Conservation (phyloP, 2,888 invertebrate genomes). For the Octodonta nipae region DNA sequence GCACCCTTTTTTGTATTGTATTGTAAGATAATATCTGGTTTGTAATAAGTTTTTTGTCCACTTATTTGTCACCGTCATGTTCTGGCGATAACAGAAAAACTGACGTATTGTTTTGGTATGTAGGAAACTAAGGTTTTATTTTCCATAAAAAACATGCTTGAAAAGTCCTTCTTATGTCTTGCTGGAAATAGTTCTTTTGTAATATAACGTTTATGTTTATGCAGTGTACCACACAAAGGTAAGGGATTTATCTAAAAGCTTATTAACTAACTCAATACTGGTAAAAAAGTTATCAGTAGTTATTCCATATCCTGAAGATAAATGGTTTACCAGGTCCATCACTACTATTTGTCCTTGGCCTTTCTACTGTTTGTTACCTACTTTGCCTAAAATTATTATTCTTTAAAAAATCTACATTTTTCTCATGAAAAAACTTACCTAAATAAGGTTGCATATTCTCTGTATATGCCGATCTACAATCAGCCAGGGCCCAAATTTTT, state of each 20-base stretch:
- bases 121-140: constrained; percentile 11
- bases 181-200: constrained; percentile 8
- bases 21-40: constrained; percentile 14
- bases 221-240: constrained; percentile 8
- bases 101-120: constrained; percentile 8
- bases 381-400: too few relatives aligned
- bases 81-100: constrained; percentile 6
- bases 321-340: constrained; percentile 5
- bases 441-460: constrained; percentile 3
- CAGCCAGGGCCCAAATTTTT: too few relatives aligned
- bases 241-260: constrained; percentile 6
- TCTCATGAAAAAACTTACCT: constrained; percentile 3
- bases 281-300: constrained; percentile 6
- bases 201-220: too few relatives aligned
- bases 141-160: constrained; percentile 12
- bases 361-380: constrained; percentile 7
- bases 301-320: constrained; percentile 6
- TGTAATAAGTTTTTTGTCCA: constrained; percentile 11
- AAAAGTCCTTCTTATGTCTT: constrained; percentile 7
- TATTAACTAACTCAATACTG: constrained; percentile 8
- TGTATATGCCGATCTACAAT: too few relatives aligned
- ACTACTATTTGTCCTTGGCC: constrained; percentile 7
- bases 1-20: constrained; percentile 16
- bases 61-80: constrained; percentile 3
- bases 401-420: constrained; percentile 2